Evolutionary conservation across 2,797 vertebrate genomes (phyloP).

Genomic region (Lithobates pipiens): DNA sequence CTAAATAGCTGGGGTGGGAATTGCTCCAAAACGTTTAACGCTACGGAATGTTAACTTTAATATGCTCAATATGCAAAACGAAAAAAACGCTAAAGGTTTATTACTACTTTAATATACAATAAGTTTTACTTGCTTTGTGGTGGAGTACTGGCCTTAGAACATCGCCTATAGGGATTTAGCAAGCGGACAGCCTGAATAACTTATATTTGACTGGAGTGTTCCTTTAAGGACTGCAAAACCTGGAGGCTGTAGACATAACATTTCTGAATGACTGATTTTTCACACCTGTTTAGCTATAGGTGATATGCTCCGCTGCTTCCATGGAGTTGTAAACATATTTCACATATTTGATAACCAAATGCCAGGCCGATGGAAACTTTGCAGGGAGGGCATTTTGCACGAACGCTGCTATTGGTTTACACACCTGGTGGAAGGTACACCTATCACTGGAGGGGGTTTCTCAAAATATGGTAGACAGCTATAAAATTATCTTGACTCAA

Average conservation of each 20-base stretch:
- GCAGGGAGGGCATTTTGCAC: not conserved
- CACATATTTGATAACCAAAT: not conserved
- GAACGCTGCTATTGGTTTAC: not conserved
- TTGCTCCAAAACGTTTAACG: no score
- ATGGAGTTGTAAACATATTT: not conserved
- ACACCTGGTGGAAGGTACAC: not conserved
- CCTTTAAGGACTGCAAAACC: not conserved
- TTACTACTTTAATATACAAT: no score
- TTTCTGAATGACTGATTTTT: not conserved
- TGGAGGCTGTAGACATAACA: not conserved
- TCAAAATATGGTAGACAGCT: no score
- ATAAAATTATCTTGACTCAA: no score
- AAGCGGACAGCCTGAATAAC: no score
- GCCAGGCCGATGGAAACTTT: not conserved
- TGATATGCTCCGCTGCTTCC: not conserved
- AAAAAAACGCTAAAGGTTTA: no score
- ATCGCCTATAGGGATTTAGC: no score
- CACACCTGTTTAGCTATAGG: slow-evolving; percentile 30
- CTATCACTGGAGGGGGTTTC: not conserved
- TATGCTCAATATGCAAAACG: no score
- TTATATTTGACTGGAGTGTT: not conserved
- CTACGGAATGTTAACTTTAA: no score
- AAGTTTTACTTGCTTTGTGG: no score
- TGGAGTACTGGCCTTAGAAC: no score
- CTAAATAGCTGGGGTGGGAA: no score